Base-by-base conservation (phyloP, 1,140 invertebrate species). In the Bombyx mori region DNA sequence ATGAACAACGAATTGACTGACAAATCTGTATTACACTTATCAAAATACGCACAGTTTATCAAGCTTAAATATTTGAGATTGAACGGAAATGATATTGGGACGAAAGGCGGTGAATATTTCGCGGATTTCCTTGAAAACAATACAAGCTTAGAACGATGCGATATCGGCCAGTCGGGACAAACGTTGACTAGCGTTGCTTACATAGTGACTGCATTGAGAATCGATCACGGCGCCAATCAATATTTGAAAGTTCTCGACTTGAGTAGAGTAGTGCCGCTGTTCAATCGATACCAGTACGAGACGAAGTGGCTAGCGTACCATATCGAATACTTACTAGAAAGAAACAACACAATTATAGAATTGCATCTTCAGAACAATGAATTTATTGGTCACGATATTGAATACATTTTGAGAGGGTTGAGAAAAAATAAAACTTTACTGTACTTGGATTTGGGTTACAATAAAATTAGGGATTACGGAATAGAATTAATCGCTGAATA, bases 291-390 rank as follows among this genome's bases (percentile, higher is more conserved):
- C 60, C 61, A 69, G 0, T 80, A 76, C 44, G 84, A 87, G 73
- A 79, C 70, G 3, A 84, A 85, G 71, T 84, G 81, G 80, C 61
- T 88, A 1, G 80, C 79, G 0, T 85, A 88, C 56, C 85, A 86
- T 42, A 73, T 87, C 10, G 84, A 85, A 62, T 69, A 69, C 58
- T 52, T 87, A 7, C 60, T 87, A 0, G 69, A 77, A 67, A 69
- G 65, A 42, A 91, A 91, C 61, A 59, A 56, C 1, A 78, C 70
- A 8, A 71, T 92, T 42, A 73, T 79, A 1, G 90, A 91, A 63
- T 63, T 92, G 10, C 86, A 90, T 73, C 73, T 91, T 8, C 89
- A 91, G 69, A 92, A 92, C 60, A 91, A 89, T 58, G 67, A 85
- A 60, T 88, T 92, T 22, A 83, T 83, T 35, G 88, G 88, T 0